Evolutionary conservation across 2,888 invertebrate species (phyloP).

Genomic region (Amiota minor): DNA sequence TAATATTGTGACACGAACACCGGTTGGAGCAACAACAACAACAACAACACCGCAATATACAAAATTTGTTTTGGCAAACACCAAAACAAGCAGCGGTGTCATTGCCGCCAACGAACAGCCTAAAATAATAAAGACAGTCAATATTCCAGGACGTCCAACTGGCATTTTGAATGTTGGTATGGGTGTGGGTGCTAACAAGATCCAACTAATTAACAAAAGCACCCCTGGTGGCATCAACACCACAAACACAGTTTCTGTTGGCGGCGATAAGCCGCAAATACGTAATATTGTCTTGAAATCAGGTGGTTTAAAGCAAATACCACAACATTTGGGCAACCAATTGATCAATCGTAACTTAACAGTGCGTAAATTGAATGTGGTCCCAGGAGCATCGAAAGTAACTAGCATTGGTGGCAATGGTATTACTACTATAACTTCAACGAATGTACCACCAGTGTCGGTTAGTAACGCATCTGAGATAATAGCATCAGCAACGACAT

Average conservation of each 20-base stretch:
- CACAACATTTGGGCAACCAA: conserved; percentile 53
- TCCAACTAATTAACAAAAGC: conserved; percentile 36
- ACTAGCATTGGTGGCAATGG: conserved; percentile 35
- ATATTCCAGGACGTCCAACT: conserved; percentile 48
- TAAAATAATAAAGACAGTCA: conserved; percentile 58
- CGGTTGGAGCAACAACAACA: conserved; percentile 52
- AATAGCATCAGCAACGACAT: not conserved
- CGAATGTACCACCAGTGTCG: not conserved
- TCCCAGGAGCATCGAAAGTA: conserved; percentile 44
- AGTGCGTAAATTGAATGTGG: conserved; percentile 62
- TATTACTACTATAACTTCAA: conserved; percentile 43
- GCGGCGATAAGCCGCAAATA: conserved; percentile 50
- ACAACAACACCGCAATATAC: conserved; percentile 56
- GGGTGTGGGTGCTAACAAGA: conserved; percentile 47
- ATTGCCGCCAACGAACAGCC: conserved; percentile 32
- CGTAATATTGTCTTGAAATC: conserved; percentile 62
- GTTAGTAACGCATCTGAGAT: not conserved
- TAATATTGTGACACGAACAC: conserved; percentile 64
- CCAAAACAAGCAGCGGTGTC: conserved; percentile 42
- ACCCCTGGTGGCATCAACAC: not conserved
- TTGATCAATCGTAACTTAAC: conserved; percentile 64
- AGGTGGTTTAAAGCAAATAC: conserved; percentile 57
- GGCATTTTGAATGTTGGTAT: conserved; percentile 49
- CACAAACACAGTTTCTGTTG: not conserved
- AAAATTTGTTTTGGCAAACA: conserved; percentile 65